A percentile compares a stretch with the other conserved stretches of the same genome.
phyloP scores from a whole-genome alignment of 2,888 invertebrate genomes.

The Patella caerulea region DNA sequence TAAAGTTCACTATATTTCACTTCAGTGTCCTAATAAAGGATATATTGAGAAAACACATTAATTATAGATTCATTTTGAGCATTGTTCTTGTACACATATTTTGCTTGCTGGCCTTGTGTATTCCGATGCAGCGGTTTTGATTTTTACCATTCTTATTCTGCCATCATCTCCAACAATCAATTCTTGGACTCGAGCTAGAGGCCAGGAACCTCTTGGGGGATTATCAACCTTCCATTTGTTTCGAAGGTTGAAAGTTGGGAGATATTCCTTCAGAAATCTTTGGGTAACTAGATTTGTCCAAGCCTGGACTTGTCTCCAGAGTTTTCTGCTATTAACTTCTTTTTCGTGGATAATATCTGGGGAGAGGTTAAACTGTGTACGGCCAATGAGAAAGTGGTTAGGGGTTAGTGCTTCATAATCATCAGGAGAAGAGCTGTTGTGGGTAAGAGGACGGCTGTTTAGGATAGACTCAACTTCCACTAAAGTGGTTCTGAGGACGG shows the following conservation, averaged over 20 bases:
- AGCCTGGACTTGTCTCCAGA: conserved; percentile 18
- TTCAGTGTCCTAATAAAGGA: too few species aligned
- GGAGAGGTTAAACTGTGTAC: neutral
- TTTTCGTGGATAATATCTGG: conserved; percentile 2
- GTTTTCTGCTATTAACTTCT: conserved; percentile 12
- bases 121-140: neutral
- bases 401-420: conserved; percentile 25
- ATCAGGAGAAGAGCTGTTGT: conserved; percentile 16
- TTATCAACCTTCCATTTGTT: neutral
- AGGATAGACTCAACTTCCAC: conserved; percentile 26
- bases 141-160: neutral
- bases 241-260: neutral
- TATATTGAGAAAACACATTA: too few species aligned
- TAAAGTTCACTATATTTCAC: too few species aligned
- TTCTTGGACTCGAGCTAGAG: neutral
- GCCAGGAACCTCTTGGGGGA: neutral
- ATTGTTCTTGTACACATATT: neutral
- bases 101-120: neutral
- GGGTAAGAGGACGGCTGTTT: conserved; percentile 25
- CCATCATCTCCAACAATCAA: neutral
- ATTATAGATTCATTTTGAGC: neutral
- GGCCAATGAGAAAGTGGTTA: conserved; percentile 22
- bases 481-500: conserved; percentile 12
- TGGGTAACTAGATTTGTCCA: neutral
- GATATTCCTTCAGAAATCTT: neutral